Evolutionary conservation across 2,797 vertebrate species (phyloP).

Genomic region (Sciaenops ocellatus): DNA sequence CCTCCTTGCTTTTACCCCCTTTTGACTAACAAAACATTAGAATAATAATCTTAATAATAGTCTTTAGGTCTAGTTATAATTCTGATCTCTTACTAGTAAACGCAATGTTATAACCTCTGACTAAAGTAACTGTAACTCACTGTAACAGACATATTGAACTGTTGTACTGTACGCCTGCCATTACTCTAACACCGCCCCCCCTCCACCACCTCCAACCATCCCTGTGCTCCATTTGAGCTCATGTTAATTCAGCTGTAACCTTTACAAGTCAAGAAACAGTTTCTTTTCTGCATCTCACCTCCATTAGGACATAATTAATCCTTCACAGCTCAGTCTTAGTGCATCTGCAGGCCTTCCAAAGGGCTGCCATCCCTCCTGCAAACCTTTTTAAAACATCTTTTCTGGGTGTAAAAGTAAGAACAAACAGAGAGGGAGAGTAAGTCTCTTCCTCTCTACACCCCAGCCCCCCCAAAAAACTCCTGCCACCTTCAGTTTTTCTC

Average conservation of each 20-base stretch:
- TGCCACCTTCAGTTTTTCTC: constrained; percentile 68
- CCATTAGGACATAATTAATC: constrained; percentile 42
- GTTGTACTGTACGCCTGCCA: constrained; percentile 75
- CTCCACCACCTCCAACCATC: constrained; percentile 20
- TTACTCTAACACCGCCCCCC: constrained; percentile 58
- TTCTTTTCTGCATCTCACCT: constrained; percentile 29
- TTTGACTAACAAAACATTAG: constrained; percentile 60
- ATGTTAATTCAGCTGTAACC: constrained; percentile 66
- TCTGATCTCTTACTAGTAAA: constrained; percentile 52
- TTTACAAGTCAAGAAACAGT: constrained; percentile 64
- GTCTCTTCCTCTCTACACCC: constrained; percentile 44
- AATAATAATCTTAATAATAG: constrained; percentile 34
- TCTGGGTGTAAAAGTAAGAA: constrained; percentile 38
- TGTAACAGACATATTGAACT: constrained; percentile 75
- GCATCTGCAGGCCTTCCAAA: constrained; percentile 64
- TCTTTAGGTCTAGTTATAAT: constrained; percentile 36
- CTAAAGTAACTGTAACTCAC: constrained; percentile 74
- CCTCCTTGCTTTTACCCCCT: constrained; percentile 64
- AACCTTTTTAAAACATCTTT: constrained; percentile 28
- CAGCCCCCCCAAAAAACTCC: background rate
- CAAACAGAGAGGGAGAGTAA: constrained; percentile 59
- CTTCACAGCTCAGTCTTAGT: constrained; percentile 45
- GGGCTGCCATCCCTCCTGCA: constrained; percentile 48
- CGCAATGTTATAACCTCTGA: constrained; percentile 63
- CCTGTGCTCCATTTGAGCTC: constrained; percentile 66